Percentiles rank a stretch among this genome's conserved stretches.
Conservation (phyloP, 1,140 invertebrate species). For the Magallana gigas region DNA sequence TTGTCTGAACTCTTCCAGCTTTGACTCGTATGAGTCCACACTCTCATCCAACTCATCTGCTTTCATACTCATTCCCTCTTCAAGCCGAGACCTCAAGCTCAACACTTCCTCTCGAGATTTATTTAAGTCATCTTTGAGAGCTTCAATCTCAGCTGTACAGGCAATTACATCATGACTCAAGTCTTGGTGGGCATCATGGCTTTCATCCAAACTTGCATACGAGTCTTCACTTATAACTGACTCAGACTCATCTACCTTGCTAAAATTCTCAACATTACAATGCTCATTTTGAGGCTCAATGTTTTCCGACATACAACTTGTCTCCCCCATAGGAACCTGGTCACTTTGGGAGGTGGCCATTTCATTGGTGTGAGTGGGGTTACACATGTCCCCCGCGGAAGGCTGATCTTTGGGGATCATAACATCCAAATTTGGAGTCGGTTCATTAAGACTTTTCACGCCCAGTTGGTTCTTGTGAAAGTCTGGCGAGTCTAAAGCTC, state of each 20-base stretch:
- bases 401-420: not conserved
- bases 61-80: slow-evolving; percentile 55
- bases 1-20: slow-evolving; percentile 67
- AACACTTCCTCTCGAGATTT: slow-evolving; percentile 3
- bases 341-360: not conserved
- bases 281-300: no score
- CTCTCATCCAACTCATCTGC: slow-evolving; percentile 47
- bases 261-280: no score
- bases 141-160: slow-evolving; percentile 3
- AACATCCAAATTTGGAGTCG: not conserved
- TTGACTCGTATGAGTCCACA: slow-evolving; percentile 59
- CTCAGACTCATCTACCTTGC: not conserved
- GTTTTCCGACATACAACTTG: not conserved
- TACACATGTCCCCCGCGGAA: not conserved
- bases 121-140: not conserved
- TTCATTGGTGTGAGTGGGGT: not conserved
- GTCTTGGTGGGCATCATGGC: not conserved
- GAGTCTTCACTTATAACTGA: not conserved
- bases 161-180: not conserved
- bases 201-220: not conserved
- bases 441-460: not conserved
- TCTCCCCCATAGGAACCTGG: not conserved
- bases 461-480: not conserved
- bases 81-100: not conserved
- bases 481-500: not conserved